A percentile compares a stretch with the other conserved stretches of the same genome.
These are phyloP conservation scores for Pararge aegeria DNA, from an alignment of 1,140 invertebrate genomes.

Conservation along the genomic window DNA sequence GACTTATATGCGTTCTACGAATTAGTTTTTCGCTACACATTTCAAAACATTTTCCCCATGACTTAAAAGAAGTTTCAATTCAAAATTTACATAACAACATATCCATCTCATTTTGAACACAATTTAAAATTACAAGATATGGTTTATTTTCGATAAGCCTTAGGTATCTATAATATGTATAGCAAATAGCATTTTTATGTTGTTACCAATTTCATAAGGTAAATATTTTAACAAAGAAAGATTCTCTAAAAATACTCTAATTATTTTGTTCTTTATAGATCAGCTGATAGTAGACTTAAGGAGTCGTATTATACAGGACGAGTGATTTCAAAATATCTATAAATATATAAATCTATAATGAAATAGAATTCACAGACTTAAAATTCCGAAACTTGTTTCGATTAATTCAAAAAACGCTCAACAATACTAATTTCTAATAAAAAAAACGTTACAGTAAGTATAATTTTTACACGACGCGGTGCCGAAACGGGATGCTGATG, in stretches of 20 bases:
- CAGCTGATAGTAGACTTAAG: constrained; percentile 53
- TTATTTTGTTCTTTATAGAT: constrained; percentile 35
- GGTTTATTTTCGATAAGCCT: constrained; percentile 59
- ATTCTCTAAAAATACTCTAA: constrained; percentile 76
- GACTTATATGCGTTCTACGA: no score
- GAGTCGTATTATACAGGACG: constrained; percentile 49
- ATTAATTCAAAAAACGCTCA: constrained; percentile 38
- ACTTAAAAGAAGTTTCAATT: no score
- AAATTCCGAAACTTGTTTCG: constrained; percentile 29
- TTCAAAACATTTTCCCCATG: no score
- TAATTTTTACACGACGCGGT: constrained; percentile 21
- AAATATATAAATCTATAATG: constrained; percentile 38
- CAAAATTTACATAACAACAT: constrained; percentile 20
- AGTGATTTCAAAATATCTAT: constrained; percentile 51
- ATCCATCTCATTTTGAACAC: constrained; percentile 39
- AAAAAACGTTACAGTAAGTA: constrained; percentile 27
- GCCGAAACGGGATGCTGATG: constrained; percentile 35
- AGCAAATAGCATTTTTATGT: constrained; percentile 53
- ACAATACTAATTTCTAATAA: constrained; percentile 54
- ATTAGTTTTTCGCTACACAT: no score
- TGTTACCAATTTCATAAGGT: constrained; percentile 43
- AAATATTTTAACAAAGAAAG: constrained; percentile 68
- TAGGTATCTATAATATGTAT: constrained; percentile 47
- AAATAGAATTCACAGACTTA: constrained; percentile 33
- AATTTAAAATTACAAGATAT: constrained; percentile 51